Evolutionary conservation across 2,888 invertebrate genomes (phyloP).

Genomic region (Tenthredo livida): DNA sequence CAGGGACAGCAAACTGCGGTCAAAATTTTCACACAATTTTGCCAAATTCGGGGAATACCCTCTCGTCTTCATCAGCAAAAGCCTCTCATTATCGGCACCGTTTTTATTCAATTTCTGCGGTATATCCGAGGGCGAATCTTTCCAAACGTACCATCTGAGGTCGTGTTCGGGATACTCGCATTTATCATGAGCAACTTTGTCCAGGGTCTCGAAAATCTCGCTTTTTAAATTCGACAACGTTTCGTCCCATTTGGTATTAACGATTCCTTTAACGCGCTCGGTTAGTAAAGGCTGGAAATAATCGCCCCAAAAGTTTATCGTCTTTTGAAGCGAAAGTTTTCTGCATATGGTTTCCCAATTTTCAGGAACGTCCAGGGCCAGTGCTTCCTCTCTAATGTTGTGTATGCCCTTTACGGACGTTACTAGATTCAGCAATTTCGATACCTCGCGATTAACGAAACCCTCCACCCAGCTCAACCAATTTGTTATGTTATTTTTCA

Average conservation of each 20-base stretch:
- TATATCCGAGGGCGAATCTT: constrained; percentile 82
- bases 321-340: constrained; percentile 81
- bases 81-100: constrained; percentile 71
- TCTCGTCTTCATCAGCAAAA: constrained; percentile 87
- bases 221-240: constrained; percentile 66
- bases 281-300: constrained; percentile 88
- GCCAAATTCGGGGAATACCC: constrained; percentile 89
- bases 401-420: constrained; percentile 86
- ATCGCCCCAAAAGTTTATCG: constrained; percentile 85
- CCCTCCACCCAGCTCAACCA: constrained; percentile 85
- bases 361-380: constrained; percentile 82
- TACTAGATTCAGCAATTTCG: constrained; percentile 83
- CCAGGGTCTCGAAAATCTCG: constrained; percentile 68
- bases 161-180: constrained; percentile 82
- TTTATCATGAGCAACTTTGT: constrained; percentile 69
- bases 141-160: constrained; percentile 87
- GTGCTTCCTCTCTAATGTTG: constrained; percentile 86
- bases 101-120: constrained; percentile 77
- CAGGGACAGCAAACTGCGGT: constrained; percentile 82
- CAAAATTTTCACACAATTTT: constrained; percentile 84
- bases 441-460: constrained; percentile 81
- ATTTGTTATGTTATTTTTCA: constrained; percentile 79
- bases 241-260: constrained; percentile 68
- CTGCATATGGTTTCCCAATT: constrained; percentile 84
- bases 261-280: constrained; percentile 82